Evolutionary conservation across 1,140 invertebrate genomes (phyloP).

Genomic region (Andricus grossulariae): DNA sequence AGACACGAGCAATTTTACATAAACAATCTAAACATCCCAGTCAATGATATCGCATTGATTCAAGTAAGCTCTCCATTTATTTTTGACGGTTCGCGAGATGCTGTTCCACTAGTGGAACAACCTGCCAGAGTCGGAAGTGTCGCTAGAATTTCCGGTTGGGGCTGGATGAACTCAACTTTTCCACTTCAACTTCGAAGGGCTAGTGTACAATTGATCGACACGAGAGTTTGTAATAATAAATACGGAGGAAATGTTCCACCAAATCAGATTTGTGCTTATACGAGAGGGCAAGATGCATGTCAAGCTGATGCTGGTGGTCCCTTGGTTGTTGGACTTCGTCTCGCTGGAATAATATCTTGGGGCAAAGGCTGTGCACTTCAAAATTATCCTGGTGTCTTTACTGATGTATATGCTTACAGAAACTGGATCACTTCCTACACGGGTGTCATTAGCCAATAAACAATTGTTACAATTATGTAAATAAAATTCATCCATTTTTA

Average conservation of each 20-base stretch:
- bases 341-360: conserved; percentile 14
- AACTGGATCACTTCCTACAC: neutral
- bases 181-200: neutral
- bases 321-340: conserved; percentile 1
- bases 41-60: conserved; percentile 11
- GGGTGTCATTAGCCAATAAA: neutral
- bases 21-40: conserved; percentile 1
- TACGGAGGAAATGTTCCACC: neutral
- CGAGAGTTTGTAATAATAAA: neutral
- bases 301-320: conserved; percentile 11
- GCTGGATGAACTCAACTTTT: neutral
- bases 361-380: neutral
- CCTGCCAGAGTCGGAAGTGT: neutral
- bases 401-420: neutral
- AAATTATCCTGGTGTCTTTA: conserved; percentile 4
- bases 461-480: neutral
- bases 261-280: neutral
- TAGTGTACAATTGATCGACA: neutral
- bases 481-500: neutral
- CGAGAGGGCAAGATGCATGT: neutral
- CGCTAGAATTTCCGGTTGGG: conserved; percentile 6
- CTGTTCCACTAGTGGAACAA: neutral
- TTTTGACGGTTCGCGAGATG: neutral
- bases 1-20: neutral
- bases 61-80: neutral